Evolutionary conservation across 2,113 vertebrate species (phyloP), one percentile per base, ranked within the genome.

Genomic region (Dolichotis patagonum): DNA sequence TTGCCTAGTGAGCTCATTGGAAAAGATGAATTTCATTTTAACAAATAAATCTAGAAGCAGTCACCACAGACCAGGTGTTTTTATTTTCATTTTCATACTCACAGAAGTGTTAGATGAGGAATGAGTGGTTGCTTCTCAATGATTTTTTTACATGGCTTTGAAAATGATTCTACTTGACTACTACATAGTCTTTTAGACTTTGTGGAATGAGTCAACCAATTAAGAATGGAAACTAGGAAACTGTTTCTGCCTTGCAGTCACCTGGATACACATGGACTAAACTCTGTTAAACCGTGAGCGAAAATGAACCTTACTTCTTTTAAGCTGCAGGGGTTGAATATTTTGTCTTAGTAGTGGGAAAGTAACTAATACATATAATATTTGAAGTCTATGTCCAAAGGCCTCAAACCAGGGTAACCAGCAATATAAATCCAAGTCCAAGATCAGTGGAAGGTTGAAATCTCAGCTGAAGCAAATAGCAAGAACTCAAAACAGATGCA

Each of bases 1-100:
- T 86, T 90, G 90, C 60, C 83, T 95, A 46, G 56, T 90, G 32
- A 92, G 41, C 67, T 94, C 78, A 83, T 35, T 92, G 90, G 54
- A 38, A 63, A 97, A 92, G 52, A 88, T 58, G 13, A 28, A 80
- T 77, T 94, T 93, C 43, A 46, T 95, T 97, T 95, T 80, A 92
- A 91, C 81, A 86, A 92, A 43, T 7, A 32, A 88, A 32, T 83
- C 11, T 84, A 77, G 69, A 94, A 97, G 54, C 71, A 80, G 54
- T 88, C 88, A 75, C 90, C 81, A 92, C 35, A 83, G 17, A 95
- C 32, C 54, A 91, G 71, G 58, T 83, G n/a, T 84, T 95, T 95
- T 92, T 30, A 13, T 71, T 24, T 94, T 95, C 88, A 60, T 78
- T 94, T 94, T 69, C 52, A 41, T 85, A 54, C 14, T 90, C 85